phyloP scores from a whole-genome alignment of 2,797 vertebrate genomes.

The Phaenicophaeus curvirostris region DNA sequence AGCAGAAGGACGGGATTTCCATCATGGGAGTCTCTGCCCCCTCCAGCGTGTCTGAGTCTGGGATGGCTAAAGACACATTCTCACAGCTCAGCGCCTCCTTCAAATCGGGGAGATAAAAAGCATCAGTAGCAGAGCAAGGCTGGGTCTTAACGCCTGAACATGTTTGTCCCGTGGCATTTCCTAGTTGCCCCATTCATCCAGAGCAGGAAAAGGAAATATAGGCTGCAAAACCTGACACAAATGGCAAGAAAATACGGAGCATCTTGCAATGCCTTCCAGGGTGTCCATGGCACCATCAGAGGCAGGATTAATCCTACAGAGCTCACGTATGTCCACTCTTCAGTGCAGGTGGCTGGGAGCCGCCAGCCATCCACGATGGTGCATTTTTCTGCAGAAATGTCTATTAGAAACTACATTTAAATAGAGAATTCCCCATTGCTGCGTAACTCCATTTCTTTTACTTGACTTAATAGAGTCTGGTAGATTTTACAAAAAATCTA shows the following conservation, averaged over 20 bases:
- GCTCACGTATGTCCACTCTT: not conserved
- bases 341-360: not conserved
- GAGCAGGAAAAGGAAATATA: not conserved
- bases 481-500: constrained; percentile 37
- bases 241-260: not conserved
- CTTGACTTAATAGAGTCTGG: constrained; percentile 27
- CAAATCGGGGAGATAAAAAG: constrained; percentile 26
- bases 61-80: constrained; percentile 64
- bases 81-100: constrained; percentile 64
- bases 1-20: constrained; percentile 32
- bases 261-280: not conserved
- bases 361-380: not conserved
- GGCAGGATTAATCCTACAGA: not conserved
- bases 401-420: not conserved
- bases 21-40: constrained; percentile 10
- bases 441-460: not conserved
- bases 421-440: not conserved
- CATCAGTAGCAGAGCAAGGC: constrained; percentile 13
- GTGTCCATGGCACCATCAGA: not conserved
- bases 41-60: constrained; percentile 54
- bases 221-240: not conserved
- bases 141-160: not conserved
- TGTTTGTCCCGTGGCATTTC: not conserved
- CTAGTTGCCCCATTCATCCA: not conserved
- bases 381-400: not conserved